Evolutionary conservation across 2,797 vertebrate species (phyloP), one percentile per base, ranked within the genome.

Genomic region (Antennarius maculatus): DNA sequence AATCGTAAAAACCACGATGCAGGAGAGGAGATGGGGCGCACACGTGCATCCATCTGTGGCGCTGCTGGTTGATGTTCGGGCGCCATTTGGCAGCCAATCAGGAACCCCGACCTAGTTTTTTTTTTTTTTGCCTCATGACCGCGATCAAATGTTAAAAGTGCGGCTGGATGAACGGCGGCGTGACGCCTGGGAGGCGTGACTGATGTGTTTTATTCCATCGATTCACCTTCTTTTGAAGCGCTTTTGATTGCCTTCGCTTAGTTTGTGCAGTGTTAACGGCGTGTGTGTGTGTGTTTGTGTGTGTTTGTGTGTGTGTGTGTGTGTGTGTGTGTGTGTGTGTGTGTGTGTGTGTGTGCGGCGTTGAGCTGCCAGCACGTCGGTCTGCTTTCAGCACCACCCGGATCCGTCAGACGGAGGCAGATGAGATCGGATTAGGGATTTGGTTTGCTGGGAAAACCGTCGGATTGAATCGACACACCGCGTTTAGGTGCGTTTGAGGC

Each of bases 391-490:
- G 84, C 81, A 86, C 86, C 76, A 85, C 81, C 69, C 67, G 73
- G 80, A 78, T 78, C 81, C 85, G 85, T 83, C 72, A 85, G 78
- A 87, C 79, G 49, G 73, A 56, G 55, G 60, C 71, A 80, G 75
- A 83, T 70, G 76, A 77, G 84, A 84, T 85, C 72, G 88, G 84
- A 89, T 88, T 80, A 86, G 78, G 83, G 81, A 87, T 87, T 86
- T 80, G 79, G 66, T 71, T 79, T 79, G 66, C 54, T 29, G 2
- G 65, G 85, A 77, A 76, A 83, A 62, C 80, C 49, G 66, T 84
- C 81, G 73, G 82, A 85, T 82, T 80, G 78, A 80, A 83, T 82
- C 43, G 55, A 75, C 79, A 76, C 80, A 56, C 71, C 12, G 12
- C 14, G 50, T 83, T 85, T 69, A 77, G 78, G 29, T 58, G 63